Evolutionary conservation across 2,888 invertebrate species (phyloP).

Genomic region (Sinelater perroti): DNA sequence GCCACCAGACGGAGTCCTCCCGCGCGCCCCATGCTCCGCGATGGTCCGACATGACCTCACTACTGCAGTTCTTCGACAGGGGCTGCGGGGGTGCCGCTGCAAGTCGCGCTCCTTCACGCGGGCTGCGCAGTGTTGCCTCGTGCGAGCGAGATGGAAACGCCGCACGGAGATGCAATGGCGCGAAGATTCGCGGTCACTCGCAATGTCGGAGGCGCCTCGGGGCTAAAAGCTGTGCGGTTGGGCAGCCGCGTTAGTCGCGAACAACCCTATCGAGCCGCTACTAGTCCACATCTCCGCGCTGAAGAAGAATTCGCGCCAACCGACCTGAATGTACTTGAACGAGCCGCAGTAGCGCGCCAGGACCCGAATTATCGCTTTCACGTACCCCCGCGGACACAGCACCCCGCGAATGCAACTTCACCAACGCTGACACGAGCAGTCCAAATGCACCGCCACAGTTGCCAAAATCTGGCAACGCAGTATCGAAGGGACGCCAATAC

Average conservation of each 20-base stretch:
- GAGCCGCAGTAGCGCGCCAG: too few relatives aligned
- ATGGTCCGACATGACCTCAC: conserved; percentile 68
- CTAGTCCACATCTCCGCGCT: conserved; percentile 33
- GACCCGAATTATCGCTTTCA: too few relatives aligned
- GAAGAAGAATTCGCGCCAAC: neutral
- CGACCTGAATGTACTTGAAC: too few relatives aligned
- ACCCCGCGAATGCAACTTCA: too few relatives aligned
- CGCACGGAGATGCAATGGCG: conserved; percentile 35
- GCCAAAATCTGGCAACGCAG: conserved; percentile 62
- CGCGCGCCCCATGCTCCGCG: conserved; percentile 72
- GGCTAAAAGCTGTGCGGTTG: too few relatives aligned
- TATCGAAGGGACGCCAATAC: conserved; percentile 59
- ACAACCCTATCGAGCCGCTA: conserved; percentile 9
- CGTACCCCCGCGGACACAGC: too few relatives aligned
- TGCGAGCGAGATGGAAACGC: conserved; percentile 31
- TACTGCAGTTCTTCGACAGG: conserved; percentile 40
- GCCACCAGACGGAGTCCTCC: conserved; percentile 71
- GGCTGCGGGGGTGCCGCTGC: conserved; percentile 34
- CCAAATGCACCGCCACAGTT: conserved; percentile 49
- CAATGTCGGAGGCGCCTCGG: conserved; percentile 63
- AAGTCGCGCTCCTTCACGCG: conserved; percentile 37
- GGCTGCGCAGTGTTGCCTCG: conserved; percentile 57
- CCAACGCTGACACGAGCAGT: too few relatives aligned
- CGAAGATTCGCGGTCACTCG: conserved; percentile 48
- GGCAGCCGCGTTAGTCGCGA: neutral